These are phyloP conservation scores for Plotosus lineatus DNA, from an alignment of 2,113 vertebrate species.

Conservation along the genomic window DNA sequence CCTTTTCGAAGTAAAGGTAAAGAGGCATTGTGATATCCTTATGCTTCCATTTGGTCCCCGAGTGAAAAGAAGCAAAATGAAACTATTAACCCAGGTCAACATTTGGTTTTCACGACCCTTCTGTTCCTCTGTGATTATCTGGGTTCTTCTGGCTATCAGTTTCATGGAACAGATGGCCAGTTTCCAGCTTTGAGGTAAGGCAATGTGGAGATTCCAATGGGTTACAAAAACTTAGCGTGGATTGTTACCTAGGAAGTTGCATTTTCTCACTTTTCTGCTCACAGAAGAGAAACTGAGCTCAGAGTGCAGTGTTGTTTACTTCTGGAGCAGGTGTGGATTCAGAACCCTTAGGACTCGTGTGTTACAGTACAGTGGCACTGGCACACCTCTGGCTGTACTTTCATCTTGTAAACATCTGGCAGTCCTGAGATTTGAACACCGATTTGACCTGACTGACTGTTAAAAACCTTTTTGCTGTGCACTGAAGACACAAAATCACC, in stretches of 20 bases:
- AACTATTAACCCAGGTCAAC: neutral
- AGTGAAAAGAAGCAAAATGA: neutral
- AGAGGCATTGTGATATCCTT: neutral
- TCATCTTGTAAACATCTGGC: slow-evolving; percentile 22
- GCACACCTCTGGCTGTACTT: neutral
- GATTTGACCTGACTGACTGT: neutral
- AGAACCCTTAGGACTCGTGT: neutral
- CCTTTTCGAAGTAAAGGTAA: neutral
- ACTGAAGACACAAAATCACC: neutral
- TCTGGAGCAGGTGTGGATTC: neutral
- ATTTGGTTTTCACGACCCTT: slow-evolving; percentile 3
- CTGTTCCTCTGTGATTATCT: neutral
- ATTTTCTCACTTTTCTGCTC: neutral
- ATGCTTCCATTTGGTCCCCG: neutral
- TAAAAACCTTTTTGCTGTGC: neutral
- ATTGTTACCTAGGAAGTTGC: neutral
- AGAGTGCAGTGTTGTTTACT: neutral
- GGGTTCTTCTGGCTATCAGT: neutral
- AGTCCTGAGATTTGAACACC: neutral
- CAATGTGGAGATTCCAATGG: neutral
- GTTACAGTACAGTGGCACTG: neutral
- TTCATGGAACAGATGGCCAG: neutral
- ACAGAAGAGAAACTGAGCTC: neutral
- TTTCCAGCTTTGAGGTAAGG: neutral
- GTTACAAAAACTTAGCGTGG: neutral